Evolutionary conservation across 2,888 invertebrate species (phyloP), one percentile per base, ranked within the genome.

Genomic region (Drosophila stalkeri): DNA sequence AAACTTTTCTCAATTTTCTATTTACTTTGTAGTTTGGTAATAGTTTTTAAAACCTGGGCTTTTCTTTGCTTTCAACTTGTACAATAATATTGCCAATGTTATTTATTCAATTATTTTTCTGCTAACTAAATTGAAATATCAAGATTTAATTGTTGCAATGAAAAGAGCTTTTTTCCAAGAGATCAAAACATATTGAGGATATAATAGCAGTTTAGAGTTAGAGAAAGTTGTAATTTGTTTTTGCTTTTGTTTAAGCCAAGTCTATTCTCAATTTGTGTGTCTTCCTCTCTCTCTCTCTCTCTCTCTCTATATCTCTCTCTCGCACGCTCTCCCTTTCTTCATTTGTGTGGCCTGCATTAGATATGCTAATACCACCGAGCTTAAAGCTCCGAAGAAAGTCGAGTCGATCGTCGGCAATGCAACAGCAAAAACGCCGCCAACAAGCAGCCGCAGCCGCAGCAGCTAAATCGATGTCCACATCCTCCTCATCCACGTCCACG

Each of bases 21-120:
- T 67, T 72, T 78, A 78, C 72, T 75, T 75, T 75, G 77, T 77
- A 78, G 75, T 78, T 74, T 77, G 71, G 66, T 78, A 69, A 80
- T 68, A 76, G 66, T 75, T 66, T 73, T 73, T 57, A 61, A 51
- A 67, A 54, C 9, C 43, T 76, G 74, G 74, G 67, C 66, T 75
- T 69, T 75, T 63, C 65, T 61, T 70, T 77, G 74, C 80, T 79
- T 71, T 80, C 71, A 80, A 77, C 77, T 77, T 77, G 75, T 78
- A 78, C 75, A 67, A 49, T 27, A 67, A 49, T 27, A 27, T 62
- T 78, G 66, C 52, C 54, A 54, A 54, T 2, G 3, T 23, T 39
- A 16, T 37, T 27, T 16, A 2, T 27, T 27, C 27, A 27, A 27
- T 27, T 44, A 63, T 27, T 39, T 11, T 11, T 11, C 31, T 31